phyloP scores from a whole-genome alignment of 2,797 vertebrate genomes.

The Gymnoscopelus microlampas region DNA sequence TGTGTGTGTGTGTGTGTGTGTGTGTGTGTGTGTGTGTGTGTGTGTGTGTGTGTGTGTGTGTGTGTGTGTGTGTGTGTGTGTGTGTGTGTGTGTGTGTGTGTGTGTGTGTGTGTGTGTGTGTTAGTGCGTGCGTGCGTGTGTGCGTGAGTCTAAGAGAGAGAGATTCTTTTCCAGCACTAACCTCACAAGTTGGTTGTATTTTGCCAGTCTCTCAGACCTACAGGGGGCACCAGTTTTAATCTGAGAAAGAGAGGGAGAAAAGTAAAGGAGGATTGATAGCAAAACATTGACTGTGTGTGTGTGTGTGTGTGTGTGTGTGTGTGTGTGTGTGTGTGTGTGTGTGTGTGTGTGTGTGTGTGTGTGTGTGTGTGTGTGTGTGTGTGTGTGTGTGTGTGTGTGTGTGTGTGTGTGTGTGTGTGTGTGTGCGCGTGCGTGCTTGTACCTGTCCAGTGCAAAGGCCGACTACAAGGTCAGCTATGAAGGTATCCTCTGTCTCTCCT shows the following conservation, averaged over 20 bases:
- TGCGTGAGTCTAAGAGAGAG: neutral
- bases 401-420: slow-evolving; percentile 15
- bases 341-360: slow-evolving; percentile 3
- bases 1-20: too few species aligned
- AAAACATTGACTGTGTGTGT: neutral
- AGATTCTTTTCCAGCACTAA: slow-evolving; percentile 62
- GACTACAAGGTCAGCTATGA: slow-evolving; percentile 95
- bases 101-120: slow-evolving; percentile 6
- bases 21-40: too few species aligned
- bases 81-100: neutral
- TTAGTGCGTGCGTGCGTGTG: neutral
- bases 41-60: too few species aligned
- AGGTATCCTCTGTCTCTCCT: slow-evolving; percentile 95
- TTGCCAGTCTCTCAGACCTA: slow-evolving; percentile 94
- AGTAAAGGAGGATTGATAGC: neutral
- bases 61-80: neutral
- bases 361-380: slow-evolving; percentile 17
- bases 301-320: slow-evolving; percentile 8
- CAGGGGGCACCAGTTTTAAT: slow-evolving; percentile 96
- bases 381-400: slow-evolving; percentile 7
- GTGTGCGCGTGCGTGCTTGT: neutral
- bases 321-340: slow-evolving; percentile 24
- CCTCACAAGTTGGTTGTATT: slow-evolving; percentile 98
- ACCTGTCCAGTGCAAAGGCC: slow-evolving; percentile 97
- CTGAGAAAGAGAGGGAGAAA: slow-evolving; percentile 72